A percentile compares a stretch with the other conserved stretches of the same genome.
phyloP scores from a whole-genome alignment of 2,113 vertebrate genomes.

The Lophotis ruficrista region DNA sequence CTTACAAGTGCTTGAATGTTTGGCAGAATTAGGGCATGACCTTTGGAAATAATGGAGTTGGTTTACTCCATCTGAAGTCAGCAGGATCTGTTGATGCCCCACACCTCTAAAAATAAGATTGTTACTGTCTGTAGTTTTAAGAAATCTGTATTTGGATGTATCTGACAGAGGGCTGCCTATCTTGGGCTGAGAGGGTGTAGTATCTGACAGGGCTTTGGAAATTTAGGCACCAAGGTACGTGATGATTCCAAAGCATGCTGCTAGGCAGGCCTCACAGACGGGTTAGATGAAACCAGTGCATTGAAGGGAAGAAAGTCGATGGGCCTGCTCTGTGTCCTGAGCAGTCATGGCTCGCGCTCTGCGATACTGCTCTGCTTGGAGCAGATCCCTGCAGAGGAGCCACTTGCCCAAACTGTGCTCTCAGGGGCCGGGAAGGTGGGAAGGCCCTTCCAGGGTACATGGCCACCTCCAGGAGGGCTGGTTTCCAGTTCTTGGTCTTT shows the following conservation, averaged over 20 bases:
- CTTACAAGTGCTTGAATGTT: not conserved
- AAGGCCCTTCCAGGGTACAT: not conserved
- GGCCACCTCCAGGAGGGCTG: not conserved
- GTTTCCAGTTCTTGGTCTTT: not conserved
- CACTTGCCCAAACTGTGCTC: not conserved
- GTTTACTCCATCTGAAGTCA: not conserved
- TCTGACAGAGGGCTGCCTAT: not conserved
- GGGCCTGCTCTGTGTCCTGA: not conserved
- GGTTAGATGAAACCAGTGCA: not conserved
- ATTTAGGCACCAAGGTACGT: not conserved
- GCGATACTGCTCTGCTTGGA: not conserved
- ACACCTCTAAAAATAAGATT: not conserved
- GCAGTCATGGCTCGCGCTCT: not conserved
- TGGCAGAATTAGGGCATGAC: not conserved
- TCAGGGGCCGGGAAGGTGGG: not conserved
- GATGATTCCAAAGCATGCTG: not conserved
- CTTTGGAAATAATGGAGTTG: not conserved
- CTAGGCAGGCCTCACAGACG: rapidly evolving
- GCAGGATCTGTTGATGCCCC: not conserved
- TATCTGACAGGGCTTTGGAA: not conserved
- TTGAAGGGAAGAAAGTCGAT: rapidly evolving
- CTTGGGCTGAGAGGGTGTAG: not conserved
- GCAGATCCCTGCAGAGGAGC: not conserved
- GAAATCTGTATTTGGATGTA: not conserved
- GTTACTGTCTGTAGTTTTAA: not conserved